Base-by-base conservation (phyloP, 2,797 vertebrate species). In the Manis pentadactyla region DNA sequence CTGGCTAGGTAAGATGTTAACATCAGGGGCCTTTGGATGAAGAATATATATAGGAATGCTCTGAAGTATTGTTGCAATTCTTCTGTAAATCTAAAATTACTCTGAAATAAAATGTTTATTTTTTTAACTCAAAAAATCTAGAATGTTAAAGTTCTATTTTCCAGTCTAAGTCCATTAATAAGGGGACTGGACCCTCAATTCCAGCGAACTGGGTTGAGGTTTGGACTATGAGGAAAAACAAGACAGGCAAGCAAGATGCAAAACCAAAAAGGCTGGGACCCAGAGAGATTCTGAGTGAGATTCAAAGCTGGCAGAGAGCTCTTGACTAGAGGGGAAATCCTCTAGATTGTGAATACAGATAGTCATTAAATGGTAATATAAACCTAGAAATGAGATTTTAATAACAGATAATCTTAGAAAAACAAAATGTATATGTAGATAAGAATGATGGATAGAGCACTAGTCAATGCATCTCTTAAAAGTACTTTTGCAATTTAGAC, bases 401-500 rank as follows among this genome's bases (percentile, higher is more conserved):
- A 78, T 63, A 81, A 42, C 17, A 78, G 21, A 39, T 61, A 89
- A 78, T 87, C 55, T 92, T 87, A 75, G 75, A 81, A 90, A 77
- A 86, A 71, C 55, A 81, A 93, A 93, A 68, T 18, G 51, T 83
- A 42, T 77, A 83, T 82, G 57, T 95, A 89, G 74, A 69, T 71
- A 42, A 87, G 63, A 94, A 69, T 74, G 66, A 93, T 68, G 71
- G 11, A 21, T 42, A 29, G 51, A 90, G 77, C 7, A 51, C 53
- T 64, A 14, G 78, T 14, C 18, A 29, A 84, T 31, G 42, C 19
- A 85, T 64, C 37, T 69, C 92, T 81, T 68, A 61, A 94, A 95
- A 95, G 37, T 46, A 66, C 55, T 91, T 90, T 69, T 95, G 82
- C 93, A 89, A 93, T 93, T 88, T 85, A 79, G 46, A 66, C 77